phyloP scores from a whole-genome alignment of 2,888 invertebrate genomes.

The Zootermopsis nevadensis region DNA sequence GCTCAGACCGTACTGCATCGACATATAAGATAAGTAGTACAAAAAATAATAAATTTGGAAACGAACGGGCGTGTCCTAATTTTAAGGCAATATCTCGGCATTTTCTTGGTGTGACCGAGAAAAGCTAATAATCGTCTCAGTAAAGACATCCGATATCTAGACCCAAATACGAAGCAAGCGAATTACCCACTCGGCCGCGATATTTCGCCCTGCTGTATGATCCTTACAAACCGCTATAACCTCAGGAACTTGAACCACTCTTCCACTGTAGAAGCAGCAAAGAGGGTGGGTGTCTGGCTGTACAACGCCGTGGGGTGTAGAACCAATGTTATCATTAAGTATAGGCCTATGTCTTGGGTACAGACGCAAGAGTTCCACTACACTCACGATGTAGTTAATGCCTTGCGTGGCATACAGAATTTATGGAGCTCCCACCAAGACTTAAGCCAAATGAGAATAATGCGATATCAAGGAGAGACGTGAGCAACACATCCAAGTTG shows the following conservation, averaged over 20 bases:
- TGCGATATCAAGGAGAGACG: conserved; percentile 2
- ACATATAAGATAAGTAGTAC: too few relatives aligned
- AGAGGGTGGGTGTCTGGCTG: neutral
- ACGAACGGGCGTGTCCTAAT: too few relatives aligned
- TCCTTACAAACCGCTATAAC: neutral
- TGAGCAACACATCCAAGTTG: conserved; percentile 5
- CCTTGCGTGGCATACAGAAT: conserved; percentile 17
- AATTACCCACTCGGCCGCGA: too few relatives aligned
- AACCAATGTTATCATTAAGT: neutral
- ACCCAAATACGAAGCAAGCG: too few relatives aligned
- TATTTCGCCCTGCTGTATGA: too few relatives aligned
- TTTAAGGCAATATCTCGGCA: too few relatives aligned
- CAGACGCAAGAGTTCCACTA: neutral
- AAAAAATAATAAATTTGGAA: too few relatives aligned
- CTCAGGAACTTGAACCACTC: neutral
- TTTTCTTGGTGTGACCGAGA: too few relatives aligned
- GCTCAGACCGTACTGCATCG: too few relatives aligned
- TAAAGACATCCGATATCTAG: too few relatives aligned
- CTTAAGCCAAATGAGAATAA: conserved; percentile 18
- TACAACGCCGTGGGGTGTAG: neutral
- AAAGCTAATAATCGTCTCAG: too few relatives aligned
- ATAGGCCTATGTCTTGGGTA: neutral
- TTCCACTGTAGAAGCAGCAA: neutral
- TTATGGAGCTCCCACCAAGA: neutral
- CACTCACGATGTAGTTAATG: neutral